These are phyloP conservation scores for Drosophila suboccidentalis DNA, from an alignment of 2,888 invertebrate genomes.

Conservation along the genomic window DNA sequence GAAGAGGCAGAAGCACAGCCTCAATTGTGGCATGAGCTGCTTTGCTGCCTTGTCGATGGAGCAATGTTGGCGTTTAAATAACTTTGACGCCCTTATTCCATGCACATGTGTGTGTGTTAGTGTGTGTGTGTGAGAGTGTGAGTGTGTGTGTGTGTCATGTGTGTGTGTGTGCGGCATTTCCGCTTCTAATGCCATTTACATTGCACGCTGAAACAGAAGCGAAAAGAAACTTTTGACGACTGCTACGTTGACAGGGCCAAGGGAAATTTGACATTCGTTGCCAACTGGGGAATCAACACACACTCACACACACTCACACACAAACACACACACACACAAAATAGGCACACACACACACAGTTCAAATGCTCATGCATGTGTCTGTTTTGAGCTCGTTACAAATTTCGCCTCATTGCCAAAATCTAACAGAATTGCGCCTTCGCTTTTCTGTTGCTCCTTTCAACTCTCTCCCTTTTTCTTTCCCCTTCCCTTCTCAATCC, in stretches of 20 bases:
- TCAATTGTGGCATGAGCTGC: conserved; percentile 37
- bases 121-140: conserved; percentile 14
- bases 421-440: conserved; percentile 56
- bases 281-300: conserved; percentile 54
- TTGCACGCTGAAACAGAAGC: conserved; percentile 34
- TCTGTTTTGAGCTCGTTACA: conserved; percentile 60
- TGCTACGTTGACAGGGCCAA: conserved; percentile 59
- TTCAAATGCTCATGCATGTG: conserved; percentile 22
- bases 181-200: conserved; percentile 63
- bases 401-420: conserved; percentile 70
- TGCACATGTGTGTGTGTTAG: conserved; percentile 20
- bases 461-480: not conserved
- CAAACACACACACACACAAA: conserved; percentile 6
- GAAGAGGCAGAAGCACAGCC: conserved; percentile 32
- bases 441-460: conserved; percentile 8
- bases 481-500: not conserved
- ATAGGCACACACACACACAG: conserved; percentile 6
- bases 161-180: conserved; percentile 53
- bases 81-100: conserved; percentile 72
- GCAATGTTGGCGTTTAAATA: conserved; percentile 69
- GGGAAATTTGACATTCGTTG: conserved; percentile 67
- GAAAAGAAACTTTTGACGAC: conserved; percentile 62
- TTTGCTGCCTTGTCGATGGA: conserved; percentile 44
- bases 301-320: conserved; percentile 6
- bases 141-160: conserved; percentile 14